Evolutionary conservation across 2,888 invertebrate species (phyloP), one percentile per base, ranked within the genome.

Genomic region (Gonocerus acuteangulatus): DNA sequence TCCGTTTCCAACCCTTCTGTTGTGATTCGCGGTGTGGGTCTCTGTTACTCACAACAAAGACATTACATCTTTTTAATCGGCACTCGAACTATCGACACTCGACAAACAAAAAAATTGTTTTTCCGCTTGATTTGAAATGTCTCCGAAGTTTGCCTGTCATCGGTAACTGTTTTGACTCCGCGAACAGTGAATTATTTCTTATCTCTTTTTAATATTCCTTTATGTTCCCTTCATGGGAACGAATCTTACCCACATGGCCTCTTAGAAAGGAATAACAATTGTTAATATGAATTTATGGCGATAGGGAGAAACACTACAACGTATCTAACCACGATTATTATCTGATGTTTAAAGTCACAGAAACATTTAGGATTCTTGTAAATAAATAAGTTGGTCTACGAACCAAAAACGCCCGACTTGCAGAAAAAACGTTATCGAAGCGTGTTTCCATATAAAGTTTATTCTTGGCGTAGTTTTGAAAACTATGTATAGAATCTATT

Each of bases 51-150:
- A 27, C 0, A 22, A 42, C 54, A 54, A 54, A 16, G 22, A 42
- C 19, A 23, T 54, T 54, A 54, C 54, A 54, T 54, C 54, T 54
- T 54, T 54, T 54, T 54, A 54, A 54, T 42, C 39, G 22, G n/a
- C 39, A 11, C 6, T 16, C 54, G 15, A 32, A 34, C 51, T 21
- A 51, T 51, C n/a, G n/a, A n/a, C n/a, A n/a, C n/a, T n/a, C n/a
- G 15, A 47, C 3, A 47, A 2, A 19, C 11, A 47, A 47, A 42
- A 16, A 13, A 39, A 23, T 15, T 19, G 32, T 42, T n/a, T n/a
- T n/a, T 54, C 54, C 39, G 42, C 54, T 34, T 6, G 4, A 27
- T 9, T 27, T 4, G 27, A 6, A 9, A 27, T 6, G 27, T 9
- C 27, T 6, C 4, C 27, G 9, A 9, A 9, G 4, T 27, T 9